These are phyloP conservation scores for Tetragnatha versicolor DNA, from an alignment of 1,140 invertebrate species.

Conservation along the genomic window DNA sequence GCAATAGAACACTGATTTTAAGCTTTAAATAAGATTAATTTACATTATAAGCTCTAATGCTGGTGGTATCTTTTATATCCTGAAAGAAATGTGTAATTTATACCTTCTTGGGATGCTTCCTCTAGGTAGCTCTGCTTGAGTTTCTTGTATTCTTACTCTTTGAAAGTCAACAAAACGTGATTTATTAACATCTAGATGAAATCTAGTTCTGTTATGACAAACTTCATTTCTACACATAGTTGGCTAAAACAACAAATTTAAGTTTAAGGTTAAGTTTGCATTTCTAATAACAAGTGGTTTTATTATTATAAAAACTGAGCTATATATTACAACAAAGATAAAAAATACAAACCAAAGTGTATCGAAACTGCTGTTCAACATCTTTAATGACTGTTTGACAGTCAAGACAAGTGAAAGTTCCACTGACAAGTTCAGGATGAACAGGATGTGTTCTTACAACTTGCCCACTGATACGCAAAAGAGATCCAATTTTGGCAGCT, in stretches of 20 bases:
- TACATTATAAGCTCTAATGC: no score
- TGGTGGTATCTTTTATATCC: no score
- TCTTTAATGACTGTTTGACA: conserved; percentile 94
- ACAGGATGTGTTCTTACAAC: conserved; percentile 98
- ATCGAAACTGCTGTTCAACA: conserved; percentile 98
- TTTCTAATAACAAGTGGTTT: not conserved
- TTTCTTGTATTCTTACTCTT: conserved; percentile 98
- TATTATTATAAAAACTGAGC: not conserved
- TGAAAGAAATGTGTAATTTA: no score
- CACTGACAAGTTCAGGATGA: conserved; percentile 87
- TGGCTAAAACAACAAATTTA: conserved; percentile 71
- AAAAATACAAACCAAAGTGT: conserved; percentile 57
- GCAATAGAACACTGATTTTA: no score
- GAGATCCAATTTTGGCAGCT: conserved; percentile 91
- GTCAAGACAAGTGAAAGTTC: conserved; percentile 94
- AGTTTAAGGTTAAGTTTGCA: not conserved
- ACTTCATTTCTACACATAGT: conserved; percentile 95
- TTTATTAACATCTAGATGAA: conserved; percentile 91
- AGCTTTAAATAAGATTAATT: no score
- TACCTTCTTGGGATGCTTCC: conserved; percentile 92
- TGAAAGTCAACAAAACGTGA: conserved; percentile 98
- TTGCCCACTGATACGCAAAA: conserved; percentile 95
- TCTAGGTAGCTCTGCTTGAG: conserved; percentile 93
- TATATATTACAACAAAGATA: not conserved
- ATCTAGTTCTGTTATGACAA: conserved; percentile 89